Base-by-base conservation (phyloP, 1,140 invertebrate species). In the Drosophila baimaii region DNA sequence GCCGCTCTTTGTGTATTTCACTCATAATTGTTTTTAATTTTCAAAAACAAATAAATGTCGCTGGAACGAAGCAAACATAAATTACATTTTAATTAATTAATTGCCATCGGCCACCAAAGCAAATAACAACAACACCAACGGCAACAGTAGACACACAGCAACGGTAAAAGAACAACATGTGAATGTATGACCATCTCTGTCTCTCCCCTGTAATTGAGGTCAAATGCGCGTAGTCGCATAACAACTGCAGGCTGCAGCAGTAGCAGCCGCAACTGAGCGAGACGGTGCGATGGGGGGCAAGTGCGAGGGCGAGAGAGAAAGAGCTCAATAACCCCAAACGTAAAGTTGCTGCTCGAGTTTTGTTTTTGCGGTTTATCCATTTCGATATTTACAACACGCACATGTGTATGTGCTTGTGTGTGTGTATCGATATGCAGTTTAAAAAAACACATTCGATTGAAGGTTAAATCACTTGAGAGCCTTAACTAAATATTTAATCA, bases 31-130 rank as follows among this genome's bases (percentile, higher is more conserved):
- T 71, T 70, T 71, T 71, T 71, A 71, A 71, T 71, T 71, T 71
- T 71, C 31, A 21, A 71, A 71, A 71, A 70, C 68, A 71, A 71
- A 71, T 70, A 71, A 71, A 70, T 70, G 68, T 71, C 68, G 64
- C 31, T 39, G 41, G 19, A 39, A 71, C 25, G 31, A 9, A 70
- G 66, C 33, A 71, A 70, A 70, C 49, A 71, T 71, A 71, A 71
- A 71, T 71, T 70, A 71, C 65, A 71, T 57, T 71, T 71, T 70
- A 71, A 71, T 71, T 71, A 70, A 71, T 70, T 71, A 71, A 71
- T 71, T 70, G 68, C 49, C 39, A 52, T 35, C 9, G 39, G 49
- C 41, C 68, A 46, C 64, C 49, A 55, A 56, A 56, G 49, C 33
- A 70, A 70, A 56, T 25, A 39, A 39, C 29, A 29, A 27, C n/a